Conservation (phyloP, 2,113 vertebrate species). For the Neolamprologus devosi region DNA sequence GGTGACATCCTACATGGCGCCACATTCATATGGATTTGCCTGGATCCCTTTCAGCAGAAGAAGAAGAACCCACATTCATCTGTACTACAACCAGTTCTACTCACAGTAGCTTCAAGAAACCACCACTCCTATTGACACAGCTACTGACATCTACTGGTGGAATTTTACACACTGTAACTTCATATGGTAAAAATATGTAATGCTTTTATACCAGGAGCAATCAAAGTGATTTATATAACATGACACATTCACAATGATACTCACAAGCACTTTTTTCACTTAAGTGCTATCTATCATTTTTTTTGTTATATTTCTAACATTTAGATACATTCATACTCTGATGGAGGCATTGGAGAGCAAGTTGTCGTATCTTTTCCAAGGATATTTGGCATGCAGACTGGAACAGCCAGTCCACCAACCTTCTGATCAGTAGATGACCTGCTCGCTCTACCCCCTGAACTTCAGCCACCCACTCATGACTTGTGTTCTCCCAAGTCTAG, state of each 20-base stretch:
- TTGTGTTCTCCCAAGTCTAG: neutral
- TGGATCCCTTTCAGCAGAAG: neutral
- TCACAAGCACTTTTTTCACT: neutral
- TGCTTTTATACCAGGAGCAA: neutral
- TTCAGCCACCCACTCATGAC: neutral
- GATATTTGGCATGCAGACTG: neutral
- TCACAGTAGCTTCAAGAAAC: neutral
- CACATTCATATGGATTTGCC: neutral
- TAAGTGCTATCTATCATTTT: neutral
- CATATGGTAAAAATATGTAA: neutral
- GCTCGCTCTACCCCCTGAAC: neutral
- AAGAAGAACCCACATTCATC: neutral
- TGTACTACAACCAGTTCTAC: neutral
- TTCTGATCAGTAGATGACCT: neutral
- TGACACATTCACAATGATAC: neutral
- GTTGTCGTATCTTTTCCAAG: neutral
- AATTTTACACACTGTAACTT: neutral
- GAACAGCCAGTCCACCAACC: neutral
- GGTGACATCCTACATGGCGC: neutral
- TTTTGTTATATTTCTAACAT: neutral
- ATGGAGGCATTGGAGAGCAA: neutral
- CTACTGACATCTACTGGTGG: neutral
- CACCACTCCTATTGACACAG: neutral
- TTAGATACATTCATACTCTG: neutral
- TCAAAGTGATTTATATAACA: neutral